Conservation (phyloP, 2,797 vertebrate genomes). For the Gymnothorax reevesii region DNA sequence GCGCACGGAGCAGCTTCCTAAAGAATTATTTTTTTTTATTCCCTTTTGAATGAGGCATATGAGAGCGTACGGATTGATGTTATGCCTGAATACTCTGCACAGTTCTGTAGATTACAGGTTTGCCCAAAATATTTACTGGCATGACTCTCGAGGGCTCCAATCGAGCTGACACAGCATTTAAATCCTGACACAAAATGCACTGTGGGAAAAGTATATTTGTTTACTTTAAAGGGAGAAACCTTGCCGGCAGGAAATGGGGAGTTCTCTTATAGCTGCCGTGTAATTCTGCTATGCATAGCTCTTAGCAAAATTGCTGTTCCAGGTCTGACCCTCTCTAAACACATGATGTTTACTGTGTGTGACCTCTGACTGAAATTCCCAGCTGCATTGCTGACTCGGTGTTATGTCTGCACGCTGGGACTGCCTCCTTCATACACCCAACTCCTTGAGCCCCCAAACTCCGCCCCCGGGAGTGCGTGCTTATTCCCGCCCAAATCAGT, state of each 20-base stretch:
- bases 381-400: slow-evolving; percentile 68
- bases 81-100: background rate
- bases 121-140: too few species aligned
- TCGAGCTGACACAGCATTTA: slow-evolving; percentile 31
- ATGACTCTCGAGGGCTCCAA: slow-evolving; percentile 34
- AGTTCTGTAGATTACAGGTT: background rate
- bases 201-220: slow-evolving; percentile 60
- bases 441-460: slow-evolving; percentile 25
- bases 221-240: slow-evolving; percentile 51
- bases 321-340: slow-evolving; percentile 68
- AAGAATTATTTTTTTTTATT: background rate
- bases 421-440: slow-evolving; percentile 24
- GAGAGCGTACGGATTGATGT: background rate
- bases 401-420: slow-evolving; percentile 71
- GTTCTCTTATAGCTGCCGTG: slow-evolving; percentile 57
- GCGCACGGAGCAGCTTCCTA: background rate
- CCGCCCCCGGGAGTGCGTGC: slow-evolving; percentile 23
- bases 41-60: background rate
- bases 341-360: slow-evolving; percentile 71
- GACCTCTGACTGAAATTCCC: slow-evolving; percentile 76
- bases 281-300: slow-evolving; percentile 56
- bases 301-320: slow-evolving; percentile 72
- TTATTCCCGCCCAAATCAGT: slow-evolving; percentile 32
- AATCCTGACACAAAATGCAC: slow-evolving; percentile 29
- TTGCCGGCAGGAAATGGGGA: slow-evolving; percentile 65